Percentiles rank a stretch among this genome's conserved stretches.
These are phyloP conservation scores for Iphiclides podalirius DNA, from an alignment of 2,888 invertebrate genomes.

Conservation along the genomic window DNA sequence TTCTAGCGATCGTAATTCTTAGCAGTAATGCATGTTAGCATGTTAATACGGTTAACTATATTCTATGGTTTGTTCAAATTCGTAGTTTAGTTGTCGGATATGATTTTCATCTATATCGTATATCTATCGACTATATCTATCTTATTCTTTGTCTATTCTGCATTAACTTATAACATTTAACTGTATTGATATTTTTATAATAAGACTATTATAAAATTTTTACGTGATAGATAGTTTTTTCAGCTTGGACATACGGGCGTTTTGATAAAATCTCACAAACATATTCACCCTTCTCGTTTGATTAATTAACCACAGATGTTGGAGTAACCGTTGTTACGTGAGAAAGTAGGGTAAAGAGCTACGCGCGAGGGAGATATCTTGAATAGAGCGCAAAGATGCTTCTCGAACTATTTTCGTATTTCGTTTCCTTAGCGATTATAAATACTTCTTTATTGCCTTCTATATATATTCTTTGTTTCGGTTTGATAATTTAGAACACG, in stretches of 20 bases:
- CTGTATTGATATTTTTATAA: too few species aligned
- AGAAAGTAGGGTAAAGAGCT: slow-evolving; percentile 54
- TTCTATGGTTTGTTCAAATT: too few species aligned
- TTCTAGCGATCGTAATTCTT: too few species aligned
- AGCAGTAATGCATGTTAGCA: too few species aligned
- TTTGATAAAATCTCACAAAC: slow-evolving; percentile 22
- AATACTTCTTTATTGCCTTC: slow-evolving; percentile 10
- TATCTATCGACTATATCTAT: too few species aligned
- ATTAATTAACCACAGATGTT: slow-evolving; percentile 68
- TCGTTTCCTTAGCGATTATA: slow-evolving; percentile 15
- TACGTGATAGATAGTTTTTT: too few species aligned
- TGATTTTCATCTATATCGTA: too few species aligned
- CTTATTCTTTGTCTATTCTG: too few species aligned
- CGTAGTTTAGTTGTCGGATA: too few species aligned
- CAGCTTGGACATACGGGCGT: slow-evolving; percentile 14
- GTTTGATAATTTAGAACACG: slow-evolving; percentile 13
- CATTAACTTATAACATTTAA: too few species aligned
- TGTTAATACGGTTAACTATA: too few species aligned
- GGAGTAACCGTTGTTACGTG: slow-evolving; percentile 49
- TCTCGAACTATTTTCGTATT: slow-evolving; percentile 30
- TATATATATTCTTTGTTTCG: slow-evolving; percentile 10
- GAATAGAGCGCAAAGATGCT: slow-evolving; percentile 37
- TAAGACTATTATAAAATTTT: too few species aligned
- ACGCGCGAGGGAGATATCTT: slow-evolving; percentile 43
- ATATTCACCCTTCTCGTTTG: slow-evolving; percentile 38